phyloP scores from a whole-genome alignment of 2,888 invertebrate species.

The Thyatira batis region DNA sequence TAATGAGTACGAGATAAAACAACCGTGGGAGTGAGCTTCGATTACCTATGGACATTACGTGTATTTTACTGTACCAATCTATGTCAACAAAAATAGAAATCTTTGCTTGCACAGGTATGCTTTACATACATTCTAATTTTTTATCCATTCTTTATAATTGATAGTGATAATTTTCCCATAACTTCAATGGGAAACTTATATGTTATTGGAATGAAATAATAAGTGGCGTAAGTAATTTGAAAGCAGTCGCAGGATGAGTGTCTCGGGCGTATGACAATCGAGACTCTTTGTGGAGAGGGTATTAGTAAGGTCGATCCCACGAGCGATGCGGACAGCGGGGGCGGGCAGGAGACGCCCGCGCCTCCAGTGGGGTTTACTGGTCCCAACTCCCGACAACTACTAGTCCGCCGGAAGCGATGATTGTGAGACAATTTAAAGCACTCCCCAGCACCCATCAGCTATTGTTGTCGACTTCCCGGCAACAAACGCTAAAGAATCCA shows the following conservation, averaged over 20 bases:
- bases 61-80: slow-evolving; percentile 24
- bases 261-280: slow-evolving; percentile 32
- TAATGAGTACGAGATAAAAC: background rate
- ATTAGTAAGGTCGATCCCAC: slow-evolving; percentile 19
- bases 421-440: slow-evolving; percentile 77
- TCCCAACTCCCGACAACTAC: slow-evolving; percentile 39
- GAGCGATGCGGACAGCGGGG: slow-evolving; percentile 20
- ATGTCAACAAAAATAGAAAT: slow-evolving; percentile 23
- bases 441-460: slow-evolving; percentile 53
- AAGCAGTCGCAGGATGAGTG: slow-evolving; percentile 18
- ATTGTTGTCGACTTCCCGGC: slow-evolving; percentile 66
- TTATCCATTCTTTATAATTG: background rate
- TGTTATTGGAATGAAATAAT: background rate
- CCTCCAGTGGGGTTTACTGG: slow-evolving; percentile 21
- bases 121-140: background rate
- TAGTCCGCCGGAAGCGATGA: slow-evolving; percentile 65
- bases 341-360: slow-evolving; percentile 33
- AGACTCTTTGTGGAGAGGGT: slow-evolving; percentile 37
- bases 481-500: slow-evolving; percentile 34
- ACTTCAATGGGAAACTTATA: background rate
- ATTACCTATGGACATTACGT: background rate
- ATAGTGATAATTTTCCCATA: background rate
- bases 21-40: slow-evolving; percentile 7
- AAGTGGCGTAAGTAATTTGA: background rate
- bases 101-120: slow-evolving; percentile 14